phyloP scores from a whole-genome alignment of 2,888 invertebrate species.

The Habrosyne pyritoides region DNA sequence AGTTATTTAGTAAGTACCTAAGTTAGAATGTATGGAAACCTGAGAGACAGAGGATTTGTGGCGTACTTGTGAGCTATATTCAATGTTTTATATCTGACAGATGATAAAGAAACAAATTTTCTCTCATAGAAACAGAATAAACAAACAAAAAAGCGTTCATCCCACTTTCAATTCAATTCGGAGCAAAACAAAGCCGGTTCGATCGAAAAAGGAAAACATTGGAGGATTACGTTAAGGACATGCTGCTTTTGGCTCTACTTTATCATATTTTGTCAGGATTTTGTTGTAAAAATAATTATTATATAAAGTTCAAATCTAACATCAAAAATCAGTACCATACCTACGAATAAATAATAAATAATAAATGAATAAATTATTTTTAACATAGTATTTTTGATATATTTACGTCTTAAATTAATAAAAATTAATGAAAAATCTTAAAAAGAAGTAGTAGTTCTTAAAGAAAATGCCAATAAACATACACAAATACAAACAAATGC shows the following conservation, averaged over 20 bases:
- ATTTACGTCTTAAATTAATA: neutral
- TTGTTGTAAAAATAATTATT: neutral
- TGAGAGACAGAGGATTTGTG: neutral
- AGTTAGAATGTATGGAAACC: neutral
- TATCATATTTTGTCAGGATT: slow-evolving; percentile 6
- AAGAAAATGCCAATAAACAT: no score
- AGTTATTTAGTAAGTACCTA: neutral
- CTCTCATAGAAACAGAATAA: slow-evolving; percentile 39
- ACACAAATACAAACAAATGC: no score
- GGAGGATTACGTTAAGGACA: slow-evolving; percentile 32
- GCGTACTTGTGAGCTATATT: neutral
- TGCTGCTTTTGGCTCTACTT: slow-evolving; percentile 27
- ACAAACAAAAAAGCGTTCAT: slow-evolving; percentile 54
- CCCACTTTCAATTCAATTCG: slow-evolving; percentile 57
- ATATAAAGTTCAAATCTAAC: no score
- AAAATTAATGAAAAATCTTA: no score
- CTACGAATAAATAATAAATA: no score
- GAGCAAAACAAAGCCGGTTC: slow-evolving; percentile 44
- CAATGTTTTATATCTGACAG: slow-evolving; percentile 1
- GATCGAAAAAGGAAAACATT: slow-evolving; percentile 30
- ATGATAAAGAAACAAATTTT: slow-evolving; percentile 18
- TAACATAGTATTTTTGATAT: neutral
- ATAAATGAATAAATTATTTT: no score
- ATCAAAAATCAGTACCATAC: no score
- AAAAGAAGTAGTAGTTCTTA: no score